Base-by-base conservation (phyloP, 2,113 vertebrate species). In the Vicugna pacos region DNA sequence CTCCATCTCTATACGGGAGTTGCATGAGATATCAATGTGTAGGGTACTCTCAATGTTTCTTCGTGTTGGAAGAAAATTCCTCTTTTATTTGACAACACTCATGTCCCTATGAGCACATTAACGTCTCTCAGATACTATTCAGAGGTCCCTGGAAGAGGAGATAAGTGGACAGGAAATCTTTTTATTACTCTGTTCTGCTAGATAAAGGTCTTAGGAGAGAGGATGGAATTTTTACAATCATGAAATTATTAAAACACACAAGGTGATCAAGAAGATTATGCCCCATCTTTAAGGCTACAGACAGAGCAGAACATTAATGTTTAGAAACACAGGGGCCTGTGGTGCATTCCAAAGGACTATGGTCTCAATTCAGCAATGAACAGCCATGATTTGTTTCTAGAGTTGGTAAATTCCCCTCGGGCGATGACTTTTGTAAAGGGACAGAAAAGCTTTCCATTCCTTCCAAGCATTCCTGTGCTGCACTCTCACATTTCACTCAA, bases 401-500 rank as follows among this genome's bases (percentile, higher is more conserved):
- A 86, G 72, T 42, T 77, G 13, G 58, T 92, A 62, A 94, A 94
- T 48, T 91, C 54, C 79, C 82, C 72, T 87, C 42, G 22, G 95
- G 91, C 93, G 70, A 19, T 83, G 90, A 82, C 83, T 93, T 83
- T 91, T 92, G 14, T 42, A 52, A 62, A 42, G 30, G 48, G 75
- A 84, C 75, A 46, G 48, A 87, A 72, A 80, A 83, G 82, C 82
- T 50, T 96, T 96, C 88, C 72, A 93, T 22, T 93, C 48, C 70
- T 72, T 93, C 77, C 19, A 24, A 75, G 30, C 17, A 92, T 77
- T 95, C 96, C 79, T 97, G 81, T 87, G 86, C 69, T 81, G 91
- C 17, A 69, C 70, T 95, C 84, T 93, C 85, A 91, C 77, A 91
- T 92, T 85, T 96, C 92, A 94, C 60, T 52, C 64, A 2, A 12